A percentile compares a stretch with the other conserved stretches of the same genome.
Evolutionary conservation across 2,888 invertebrate species (phyloP).

Genomic region (Philereme vetulata): DNA sequence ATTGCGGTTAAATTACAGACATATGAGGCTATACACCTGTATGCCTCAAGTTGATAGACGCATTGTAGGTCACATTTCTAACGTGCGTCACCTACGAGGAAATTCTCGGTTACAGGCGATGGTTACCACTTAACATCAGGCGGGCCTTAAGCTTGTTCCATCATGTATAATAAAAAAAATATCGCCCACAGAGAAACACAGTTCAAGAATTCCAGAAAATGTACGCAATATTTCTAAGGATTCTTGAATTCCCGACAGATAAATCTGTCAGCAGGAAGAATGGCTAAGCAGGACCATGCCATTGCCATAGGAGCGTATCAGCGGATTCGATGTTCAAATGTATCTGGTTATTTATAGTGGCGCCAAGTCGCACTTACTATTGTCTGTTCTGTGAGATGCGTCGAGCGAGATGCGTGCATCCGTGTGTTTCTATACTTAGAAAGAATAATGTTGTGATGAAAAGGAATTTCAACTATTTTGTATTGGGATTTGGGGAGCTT

Average conservation of each 20-base stretch:
- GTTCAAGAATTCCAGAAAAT: slow-evolving; percentile 24
- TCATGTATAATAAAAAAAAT: no score
- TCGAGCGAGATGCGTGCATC: slow-evolving; percentile 40
- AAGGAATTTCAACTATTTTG: slow-evolving; percentile 17
- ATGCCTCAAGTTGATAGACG: no score
- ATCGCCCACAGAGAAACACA: background rate
- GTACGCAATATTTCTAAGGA: slow-evolving; percentile 14
- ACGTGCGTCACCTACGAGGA: no score
- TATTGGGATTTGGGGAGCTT: slow-evolving; percentile 1
- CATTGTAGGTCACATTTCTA: no score
- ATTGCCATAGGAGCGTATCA: slow-evolving; percentile 32
- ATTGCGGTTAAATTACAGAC: no score
- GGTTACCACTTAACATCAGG: no score
- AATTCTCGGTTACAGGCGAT: no score
- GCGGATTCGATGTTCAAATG: slow-evolving; percentile 47
- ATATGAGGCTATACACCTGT: no score
- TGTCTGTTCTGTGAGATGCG: slow-evolving; percentile 16
- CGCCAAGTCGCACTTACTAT: slow-evolving; percentile 39
- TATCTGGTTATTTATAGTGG: slow-evolving; percentile 64
- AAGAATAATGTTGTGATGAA: slow-evolving; percentile 30
- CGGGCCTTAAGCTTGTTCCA: no score
- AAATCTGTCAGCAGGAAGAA: slow-evolving; percentile 31
- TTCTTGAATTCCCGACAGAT: slow-evolving; percentile 22
- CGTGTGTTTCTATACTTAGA: slow-evolving; percentile 19
- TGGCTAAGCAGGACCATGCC: slow-evolving; percentile 22